Percentiles rank a stretch among this genome's conserved stretches.
Conservation (phyloP, 2,888 invertebrate genomes). For the Drosophila vallismaia region DNA sequence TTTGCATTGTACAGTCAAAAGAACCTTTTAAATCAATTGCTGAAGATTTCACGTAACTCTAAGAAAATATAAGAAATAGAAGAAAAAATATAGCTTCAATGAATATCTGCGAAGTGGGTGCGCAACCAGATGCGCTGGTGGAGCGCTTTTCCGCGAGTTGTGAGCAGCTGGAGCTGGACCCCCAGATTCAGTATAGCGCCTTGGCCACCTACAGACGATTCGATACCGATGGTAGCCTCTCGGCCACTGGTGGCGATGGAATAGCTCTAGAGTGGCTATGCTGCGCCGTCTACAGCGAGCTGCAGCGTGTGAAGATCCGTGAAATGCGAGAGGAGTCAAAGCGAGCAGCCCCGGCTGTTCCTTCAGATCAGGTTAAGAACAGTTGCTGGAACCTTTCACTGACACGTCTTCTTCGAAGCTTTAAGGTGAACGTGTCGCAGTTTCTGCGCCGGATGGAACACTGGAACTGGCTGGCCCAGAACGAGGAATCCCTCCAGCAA, state of each 20-base stretch:
- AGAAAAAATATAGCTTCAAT: slow-evolving; percentile 10
- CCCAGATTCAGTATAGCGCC: slow-evolving; percentile 40
- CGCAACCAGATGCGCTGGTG: slow-evolving; percentile 2
- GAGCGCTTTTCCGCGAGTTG: slow-evolving; percentile 16
- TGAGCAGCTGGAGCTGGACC: slow-evolving; percentile 40
- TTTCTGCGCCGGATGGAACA: slow-evolving; percentile 55
- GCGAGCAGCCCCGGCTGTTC: background rate
- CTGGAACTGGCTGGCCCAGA: slow-evolving; percentile 59
- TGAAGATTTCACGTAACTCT: background rate
- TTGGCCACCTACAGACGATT: slow-evolving; percentile 41
- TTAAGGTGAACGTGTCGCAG: slow-evolving; percentile 49
- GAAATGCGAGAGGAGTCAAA: slow-evolving; percentile 33
- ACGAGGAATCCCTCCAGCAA: slow-evolving; percentile 35
- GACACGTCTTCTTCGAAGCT: slow-evolving; percentile 51
- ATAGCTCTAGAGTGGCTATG: slow-evolving; percentile 58
- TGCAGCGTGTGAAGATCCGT: slow-evolving; percentile 53
- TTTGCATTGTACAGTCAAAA: slow-evolving; percentile 47
- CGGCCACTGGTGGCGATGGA: slow-evolving; percentile 15
- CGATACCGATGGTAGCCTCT: slow-evolving; percentile 48
- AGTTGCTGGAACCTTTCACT: slow-evolving; percentile 64
- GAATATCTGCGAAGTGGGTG: slow-evolving; percentile 12
- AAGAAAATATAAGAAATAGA: slow-evolving; percentile 4
- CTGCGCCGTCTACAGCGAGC: slow-evolving; percentile 59
- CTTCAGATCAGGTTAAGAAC: slow-evolving; percentile 5
- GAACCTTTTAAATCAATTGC: background rate